These are phyloP conservation scores for Channa maculata DNA, from an alignment of 2,113 vertebrate species.

Conservation along the genomic window DNA sequence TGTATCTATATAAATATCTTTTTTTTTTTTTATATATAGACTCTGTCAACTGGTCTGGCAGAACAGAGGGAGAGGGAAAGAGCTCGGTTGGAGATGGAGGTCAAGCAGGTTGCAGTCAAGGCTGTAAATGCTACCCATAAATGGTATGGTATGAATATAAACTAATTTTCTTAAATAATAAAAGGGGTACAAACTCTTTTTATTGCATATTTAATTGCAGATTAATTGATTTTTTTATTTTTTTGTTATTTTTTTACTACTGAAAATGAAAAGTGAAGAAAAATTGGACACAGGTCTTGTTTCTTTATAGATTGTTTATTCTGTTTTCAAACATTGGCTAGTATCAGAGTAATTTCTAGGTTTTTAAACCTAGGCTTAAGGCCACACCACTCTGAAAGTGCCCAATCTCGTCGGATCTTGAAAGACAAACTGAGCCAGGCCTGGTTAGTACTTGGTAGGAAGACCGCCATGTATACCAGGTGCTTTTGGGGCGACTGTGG, in stretches of 20 bases:
- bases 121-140: constrained; percentile 51
- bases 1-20: too few species aligned
- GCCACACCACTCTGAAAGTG: too few species aligned
- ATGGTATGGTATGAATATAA: constrained; percentile 62
- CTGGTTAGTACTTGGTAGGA: too few species aligned
- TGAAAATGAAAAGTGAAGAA: too few species aligned
- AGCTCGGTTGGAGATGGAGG: constrained; percentile 66
- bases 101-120: constrained; percentile 57
- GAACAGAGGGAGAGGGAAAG: constrained; percentile 60
- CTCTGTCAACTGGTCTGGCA: constrained; percentile 49
- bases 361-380: background rate
- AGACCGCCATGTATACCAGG: too few species aligned
- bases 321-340: background rate
- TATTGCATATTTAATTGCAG: too few species aligned
- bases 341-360: background rate
- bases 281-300: background rate
- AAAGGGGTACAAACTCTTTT: background rate
- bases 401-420: too few species aligned
- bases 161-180: background rate
- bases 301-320: background rate
- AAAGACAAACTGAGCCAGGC: too few species aligned
- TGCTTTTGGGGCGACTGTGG: too few species aligned
- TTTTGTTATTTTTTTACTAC: too few species aligned
- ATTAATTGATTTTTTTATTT: too few species aligned
- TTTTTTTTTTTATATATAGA: constrained; percentile 49